Evolutionary conservation across 2,888 invertebrate genomes (phyloP), one percentile per base, ranked within the genome.

Genomic region (Maniola hyperantus): DNA sequence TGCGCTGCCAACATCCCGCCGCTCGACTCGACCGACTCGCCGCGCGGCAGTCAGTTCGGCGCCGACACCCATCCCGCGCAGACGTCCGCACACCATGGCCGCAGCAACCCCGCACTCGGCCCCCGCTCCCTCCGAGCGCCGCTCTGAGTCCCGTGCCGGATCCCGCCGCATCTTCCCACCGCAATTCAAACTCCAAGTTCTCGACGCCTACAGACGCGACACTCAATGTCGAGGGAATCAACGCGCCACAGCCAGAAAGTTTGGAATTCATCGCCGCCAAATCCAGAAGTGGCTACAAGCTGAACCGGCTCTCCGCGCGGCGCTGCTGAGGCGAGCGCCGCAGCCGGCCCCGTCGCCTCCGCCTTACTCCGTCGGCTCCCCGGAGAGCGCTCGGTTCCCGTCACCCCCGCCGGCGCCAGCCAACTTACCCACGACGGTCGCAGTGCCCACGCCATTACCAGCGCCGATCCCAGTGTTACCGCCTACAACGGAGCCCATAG

Each of bases 231-330:
- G 97, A 79, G 97, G 97, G 61, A 97, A 97, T 87, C 97, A 97
- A 85, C 94, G 97, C 63, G 97, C 97, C 4, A 97, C 97, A 18
- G 97, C 97, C 69, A 94, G 97, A 79, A 97, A 97, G 88, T 97
- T 97, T 87, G 96, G 97, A 67, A 97, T 97, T 73, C 97, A 97
- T 85, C 94, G 97, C 67, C 94, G 97, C 68, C 97, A 97, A 87
- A 97, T 97, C 76, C 97, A 97, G 88, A 97, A 97, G 93, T 97
- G 97, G 97, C 91, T 97, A 73, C 97, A 97, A 88, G 96, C 96
- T 79, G 97, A 97, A 86, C 94, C 95, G 70, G 95, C 95, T 83
- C 89, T 97, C 72, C 94, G 97, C 77, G 96, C 95, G 70, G 95
- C 95, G 76, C 95, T 97, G 60, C 73, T 90, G 69, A 84, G 92